Evolutionary conservation across 2,113 vertebrate species (phyloP).

Genomic region (Pantherophis guttatus): DNA sequence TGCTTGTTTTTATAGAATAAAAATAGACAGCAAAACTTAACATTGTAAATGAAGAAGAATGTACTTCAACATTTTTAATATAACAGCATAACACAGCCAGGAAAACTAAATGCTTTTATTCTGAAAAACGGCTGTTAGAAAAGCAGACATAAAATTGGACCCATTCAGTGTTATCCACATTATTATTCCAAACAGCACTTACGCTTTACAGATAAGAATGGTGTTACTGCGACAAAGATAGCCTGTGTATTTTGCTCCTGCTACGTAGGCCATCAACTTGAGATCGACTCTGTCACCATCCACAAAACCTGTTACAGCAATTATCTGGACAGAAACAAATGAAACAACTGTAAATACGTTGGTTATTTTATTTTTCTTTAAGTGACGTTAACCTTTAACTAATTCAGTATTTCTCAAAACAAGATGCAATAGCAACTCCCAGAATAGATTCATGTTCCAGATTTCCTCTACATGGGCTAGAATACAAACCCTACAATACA

Average conservation of each 20-base stretch:
- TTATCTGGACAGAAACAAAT: slow-evolving; percentile 75
- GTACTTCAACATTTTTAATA: neutral
- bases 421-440: neutral
- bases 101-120: neutral
- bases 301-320: slow-evolving; percentile 94
- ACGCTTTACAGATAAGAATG: slow-evolving; percentile 97
- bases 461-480: neutral
- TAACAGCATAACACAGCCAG: neutral
- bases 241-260: slow-evolving; percentile 92
- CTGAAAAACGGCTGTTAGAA: fast-evolving
- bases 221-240: slow-evolving; percentile 96
- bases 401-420: neutral
- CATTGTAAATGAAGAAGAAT: neutral
- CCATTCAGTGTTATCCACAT: neutral
- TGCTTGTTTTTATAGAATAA: neutral
- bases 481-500: neutral
- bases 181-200: slow-evolving; percentile 50
- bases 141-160: neutral
- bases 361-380: neutral
- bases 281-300: slow-evolving; percentile 93
- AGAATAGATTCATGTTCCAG: neutral
- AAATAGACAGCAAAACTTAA: neutral
- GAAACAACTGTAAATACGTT: neutral
- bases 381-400: neutral
- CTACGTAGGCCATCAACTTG: slow-evolving; percentile 92